Conservation (phyloP, 2,113 vertebrate species). For the Gobio gobio region DNA sequence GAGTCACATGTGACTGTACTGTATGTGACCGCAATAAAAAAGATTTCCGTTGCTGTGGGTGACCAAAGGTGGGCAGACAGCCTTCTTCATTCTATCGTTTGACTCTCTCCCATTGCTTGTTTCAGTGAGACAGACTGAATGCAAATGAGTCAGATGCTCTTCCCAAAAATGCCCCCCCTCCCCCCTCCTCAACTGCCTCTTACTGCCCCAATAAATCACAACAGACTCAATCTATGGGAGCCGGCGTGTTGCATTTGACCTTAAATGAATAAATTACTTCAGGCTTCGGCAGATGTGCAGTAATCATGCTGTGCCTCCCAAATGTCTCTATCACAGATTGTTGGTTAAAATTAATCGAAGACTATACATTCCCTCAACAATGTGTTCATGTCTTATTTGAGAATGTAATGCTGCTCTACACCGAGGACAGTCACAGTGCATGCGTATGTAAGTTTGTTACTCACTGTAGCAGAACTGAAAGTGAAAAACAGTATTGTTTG, state of each 20-base stretch:
- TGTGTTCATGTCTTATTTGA: not conserved
- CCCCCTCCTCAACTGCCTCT: not conserved
- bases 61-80: conserved; percentile 50
- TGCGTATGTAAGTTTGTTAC: not conserved
- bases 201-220: conserved; percentile 9
- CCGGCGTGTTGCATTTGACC: conserved; percentile 9
- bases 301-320: conserved; percentile 15
- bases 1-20: conserved; percentile 42
- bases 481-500: not conserved
- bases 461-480: not conserved
- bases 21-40: conserved; percentile 52
- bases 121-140: conserved; percentile 25
- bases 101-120: not conserved
- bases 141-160: conserved; percentile 36
- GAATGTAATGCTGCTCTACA: not conserved
- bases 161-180: not conserved
- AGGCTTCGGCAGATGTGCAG: conserved; percentile 24
- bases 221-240: not conserved
- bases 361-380: not conserved
- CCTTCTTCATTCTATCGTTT: conserved; percentile 21
- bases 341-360: conserved; percentile 1
- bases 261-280: conserved; percentile 19
- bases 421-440: not conserved
- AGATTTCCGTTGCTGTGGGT: conserved; percentile 52
- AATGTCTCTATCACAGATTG: conserved; percentile 29